Percentiles rank a stretch among this genome's conserved stretches.
These are phyloP conservation scores for Leptinotarsa tumamoca DNA, from an alignment of 2,888 invertebrate species.

Conservation along the genomic window DNA sequence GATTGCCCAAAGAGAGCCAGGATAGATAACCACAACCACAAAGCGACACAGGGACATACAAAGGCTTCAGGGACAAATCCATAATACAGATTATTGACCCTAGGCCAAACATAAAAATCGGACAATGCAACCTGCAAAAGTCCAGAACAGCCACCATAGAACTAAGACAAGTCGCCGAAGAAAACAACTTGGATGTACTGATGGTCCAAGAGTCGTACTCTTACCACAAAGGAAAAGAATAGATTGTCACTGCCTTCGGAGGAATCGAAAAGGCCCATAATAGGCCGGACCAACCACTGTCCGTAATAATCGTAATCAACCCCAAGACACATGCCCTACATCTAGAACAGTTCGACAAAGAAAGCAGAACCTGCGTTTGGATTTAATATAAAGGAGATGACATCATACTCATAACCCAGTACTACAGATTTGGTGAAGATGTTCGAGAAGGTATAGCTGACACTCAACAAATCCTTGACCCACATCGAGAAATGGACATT, in stretches of 20 bases:
- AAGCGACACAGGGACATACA: not conserved
- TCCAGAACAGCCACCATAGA: constrained; percentile 10
- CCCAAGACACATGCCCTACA: not conserved
- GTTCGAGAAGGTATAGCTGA: not conserved
- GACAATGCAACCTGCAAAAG: not conserved
- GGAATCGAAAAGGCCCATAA: not conserved
- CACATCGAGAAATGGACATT: not conserved
- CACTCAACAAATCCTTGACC: not conserved
- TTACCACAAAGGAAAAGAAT: not conserved
- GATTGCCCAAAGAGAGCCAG: not conserved
- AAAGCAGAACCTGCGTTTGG: not conserved
- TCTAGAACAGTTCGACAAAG: not conserved
- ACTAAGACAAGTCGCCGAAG: not conserved
- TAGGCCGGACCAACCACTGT: not conserved
- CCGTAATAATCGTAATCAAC: not conserved
- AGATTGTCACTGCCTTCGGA: not conserved
- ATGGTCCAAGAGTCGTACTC: not conserved
- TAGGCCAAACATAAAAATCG: not conserved
- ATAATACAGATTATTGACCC: not conserved
- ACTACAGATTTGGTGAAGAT: not conserved
- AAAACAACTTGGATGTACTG: not conserved
- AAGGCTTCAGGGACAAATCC: not conserved
- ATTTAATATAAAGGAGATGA: not conserved
- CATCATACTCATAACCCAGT: not conserved
- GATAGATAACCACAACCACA: not conserved